Evolutionary conservation across 2,888 invertebrate species (phyloP).

Genomic region (Thera britannica): DNA sequence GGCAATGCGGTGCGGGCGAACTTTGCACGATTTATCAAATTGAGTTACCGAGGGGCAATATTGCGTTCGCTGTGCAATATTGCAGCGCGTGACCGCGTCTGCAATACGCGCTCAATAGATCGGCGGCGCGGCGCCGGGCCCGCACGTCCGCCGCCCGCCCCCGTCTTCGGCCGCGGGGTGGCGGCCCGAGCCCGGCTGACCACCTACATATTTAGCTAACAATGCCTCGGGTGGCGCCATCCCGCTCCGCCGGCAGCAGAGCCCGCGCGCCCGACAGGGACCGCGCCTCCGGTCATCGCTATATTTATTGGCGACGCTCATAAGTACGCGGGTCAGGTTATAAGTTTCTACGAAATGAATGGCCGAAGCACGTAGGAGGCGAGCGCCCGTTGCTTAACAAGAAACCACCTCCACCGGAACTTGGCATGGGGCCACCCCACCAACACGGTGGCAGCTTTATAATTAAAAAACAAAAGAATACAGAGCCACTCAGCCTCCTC

Average conservation of each 20-base stretch:
- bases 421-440: slow-evolving; percentile 71
- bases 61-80: slow-evolving; percentile 73
- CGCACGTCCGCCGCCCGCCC: slow-evolving; percentile 75
- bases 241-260: slow-evolving; percentile 59
- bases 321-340: slow-evolving; percentile 85
- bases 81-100: slow-evolving; percentile 85
- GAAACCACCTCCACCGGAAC: slow-evolving; percentile 80
- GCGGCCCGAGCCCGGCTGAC: slow-evolving; percentile 74
- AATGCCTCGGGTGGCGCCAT: slow-evolving; percentile 76
- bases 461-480: slow-evolving; percentile 85
- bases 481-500: slow-evolving; percentile 80
- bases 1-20: slow-evolving; percentile 72
- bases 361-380: slow-evolving; percentile 82
- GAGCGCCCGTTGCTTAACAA: slow-evolving; percentile 73
- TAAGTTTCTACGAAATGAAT: slow-evolving; percentile 84
- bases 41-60: slow-evolving; percentile 84
- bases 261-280: slow-evolving; percentile 65
- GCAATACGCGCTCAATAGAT: slow-evolving; percentile 85
- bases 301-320: slow-evolving; percentile 85
- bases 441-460: slow-evolving; percentile 69
- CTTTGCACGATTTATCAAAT: slow-evolving; percentile 84
- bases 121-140: slow-evolving; percentile 75
- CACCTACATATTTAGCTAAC: slow-evolving; percentile 85
- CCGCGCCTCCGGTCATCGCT: slow-evolving; percentile 81
- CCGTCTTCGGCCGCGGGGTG: slow-evolving; percentile 48